These are phyloP conservation scores for Hyles euphorbiae DNA, from an alignment of 1,140 invertebrate genomes.

Conservation along the genomic window DNA sequence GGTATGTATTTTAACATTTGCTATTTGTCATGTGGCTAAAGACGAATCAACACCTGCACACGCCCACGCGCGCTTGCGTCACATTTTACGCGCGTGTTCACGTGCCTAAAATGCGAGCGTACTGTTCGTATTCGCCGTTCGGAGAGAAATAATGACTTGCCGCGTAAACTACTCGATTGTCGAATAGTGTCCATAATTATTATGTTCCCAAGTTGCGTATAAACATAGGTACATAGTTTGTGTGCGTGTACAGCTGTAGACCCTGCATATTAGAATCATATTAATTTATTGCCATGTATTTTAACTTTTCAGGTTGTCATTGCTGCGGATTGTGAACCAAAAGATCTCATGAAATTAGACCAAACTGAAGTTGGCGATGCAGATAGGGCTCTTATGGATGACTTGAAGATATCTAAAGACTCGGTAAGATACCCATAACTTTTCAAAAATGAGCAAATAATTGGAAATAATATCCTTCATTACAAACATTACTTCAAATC, in stretches of 20 bases:
- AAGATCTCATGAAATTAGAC: slow-evolving; percentile 83
- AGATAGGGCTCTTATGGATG: slow-evolving; percentile 94
- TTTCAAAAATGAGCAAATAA: background rate
- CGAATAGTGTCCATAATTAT: too few relatives aligned
- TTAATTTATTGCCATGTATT: background rate
- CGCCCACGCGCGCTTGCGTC: too few relatives aligned
- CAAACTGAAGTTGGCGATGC: slow-evolving; percentile 80
- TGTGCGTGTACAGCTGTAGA: background rate
- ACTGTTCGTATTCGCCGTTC: too few relatives aligned
- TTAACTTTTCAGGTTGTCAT: slow-evolving; percentile 80
- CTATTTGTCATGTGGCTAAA: background rate
- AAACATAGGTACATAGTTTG: too few relatives aligned
- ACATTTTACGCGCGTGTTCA: too few relatives aligned
- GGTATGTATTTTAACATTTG: slow-evolving; percentile 74
- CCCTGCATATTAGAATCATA: background rate
- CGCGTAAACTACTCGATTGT: too few relatives aligned
- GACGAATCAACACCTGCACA: too few relatives aligned
- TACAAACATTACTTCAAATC: too few relatives aligned
- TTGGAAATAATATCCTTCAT: too few relatives aligned
- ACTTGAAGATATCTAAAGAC: slow-evolving; percentile 84
- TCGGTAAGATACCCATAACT: slow-evolving; percentile 39
- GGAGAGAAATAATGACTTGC: too few relatives aligned
- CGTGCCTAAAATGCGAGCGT: too few relatives aligned
- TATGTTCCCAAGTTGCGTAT: too few relatives aligned
- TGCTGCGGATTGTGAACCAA: slow-evolving; percentile 85